Percentiles rank a stretch among this genome's conserved stretches.
These are phyloP conservation scores for Paramormyrops hopkinsi DNA, from an alignment of 2,797 vertebrate genomes.

Conservation along the genomic window DNA sequence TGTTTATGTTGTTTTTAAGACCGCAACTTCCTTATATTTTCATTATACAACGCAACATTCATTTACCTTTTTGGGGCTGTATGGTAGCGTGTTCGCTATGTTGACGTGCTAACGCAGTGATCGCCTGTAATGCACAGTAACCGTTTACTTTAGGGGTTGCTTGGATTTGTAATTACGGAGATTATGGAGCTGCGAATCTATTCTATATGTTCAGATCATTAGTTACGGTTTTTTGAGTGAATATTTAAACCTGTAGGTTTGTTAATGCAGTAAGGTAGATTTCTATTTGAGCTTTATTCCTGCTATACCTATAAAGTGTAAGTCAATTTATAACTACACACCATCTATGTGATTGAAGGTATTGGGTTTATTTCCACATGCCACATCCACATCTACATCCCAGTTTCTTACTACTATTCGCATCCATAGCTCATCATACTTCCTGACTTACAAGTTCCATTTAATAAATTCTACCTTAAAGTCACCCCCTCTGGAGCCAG, in stretches of 20 bases:
- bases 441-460: background rate
- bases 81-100: background rate
- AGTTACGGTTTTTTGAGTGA: too few relatives aligned
- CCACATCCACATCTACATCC: background rate
- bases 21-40: background rate
- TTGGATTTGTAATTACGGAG: background rate
- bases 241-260: too few relatives aligned
- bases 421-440: background rate
- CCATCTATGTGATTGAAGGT: too few relatives aligned
- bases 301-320: too few relatives aligned
- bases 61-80: background rate
- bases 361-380: too few relatives aligned
- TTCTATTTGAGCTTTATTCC: too few relatives aligned
- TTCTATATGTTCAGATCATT: background rate
- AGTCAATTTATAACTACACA: too few relatives aligned
- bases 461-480: background rate
- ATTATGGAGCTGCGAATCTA: background rate
- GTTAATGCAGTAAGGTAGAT: too few relatives aligned
- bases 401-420: background rate
- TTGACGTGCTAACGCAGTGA: background rate
- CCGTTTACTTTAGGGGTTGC: background rate
- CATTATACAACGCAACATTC: background rate
- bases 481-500: background rate
- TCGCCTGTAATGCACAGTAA: background rate
- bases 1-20: background rate